Evolutionary conservation across 2,113 vertebrate genomes (phyloP).

Genomic region (Cichladusa arquata): DNA sequence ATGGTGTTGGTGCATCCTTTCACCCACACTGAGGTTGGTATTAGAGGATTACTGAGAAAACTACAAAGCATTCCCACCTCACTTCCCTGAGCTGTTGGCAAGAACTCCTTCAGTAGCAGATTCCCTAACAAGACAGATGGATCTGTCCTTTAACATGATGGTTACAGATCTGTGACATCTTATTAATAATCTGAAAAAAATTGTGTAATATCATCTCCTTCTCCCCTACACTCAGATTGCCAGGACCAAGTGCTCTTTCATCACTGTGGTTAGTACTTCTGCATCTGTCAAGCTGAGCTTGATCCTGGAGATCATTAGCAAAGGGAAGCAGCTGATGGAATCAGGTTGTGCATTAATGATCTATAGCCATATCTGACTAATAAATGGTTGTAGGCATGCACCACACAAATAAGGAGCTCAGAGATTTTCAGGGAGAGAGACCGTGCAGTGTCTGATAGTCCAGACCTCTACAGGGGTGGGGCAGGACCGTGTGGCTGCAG

Average conservation of each 20-base stretch:
- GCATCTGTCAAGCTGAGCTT: background rate
- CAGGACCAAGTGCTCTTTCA: background rate
- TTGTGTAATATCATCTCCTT: background rate
- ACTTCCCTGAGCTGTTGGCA: background rate
- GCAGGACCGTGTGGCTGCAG: background rate
- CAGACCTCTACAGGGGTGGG: background rate
- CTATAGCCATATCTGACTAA: background rate
- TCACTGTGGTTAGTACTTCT: background rate
- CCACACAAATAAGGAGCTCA: background rate
- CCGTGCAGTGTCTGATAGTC: background rate
- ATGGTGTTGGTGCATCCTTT: background rate
- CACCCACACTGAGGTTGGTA: background rate
- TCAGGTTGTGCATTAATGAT: background rate
- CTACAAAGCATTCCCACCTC: background rate
- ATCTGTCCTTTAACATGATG: background rate
- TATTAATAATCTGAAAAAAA: background rate
- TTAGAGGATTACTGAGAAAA: background rate
- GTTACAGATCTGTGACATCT: background rate
- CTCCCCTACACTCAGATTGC: background rate
- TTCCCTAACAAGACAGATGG: background rate
- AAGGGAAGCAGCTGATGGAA: background rate
- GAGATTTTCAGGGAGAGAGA: background rate
- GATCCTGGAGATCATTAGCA: background rate
- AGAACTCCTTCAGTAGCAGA: background rate
- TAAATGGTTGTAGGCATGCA: background rate